Base-by-base conservation (phyloP, 2,888 invertebrate genomes). In the Plebejus anna region DNA sequence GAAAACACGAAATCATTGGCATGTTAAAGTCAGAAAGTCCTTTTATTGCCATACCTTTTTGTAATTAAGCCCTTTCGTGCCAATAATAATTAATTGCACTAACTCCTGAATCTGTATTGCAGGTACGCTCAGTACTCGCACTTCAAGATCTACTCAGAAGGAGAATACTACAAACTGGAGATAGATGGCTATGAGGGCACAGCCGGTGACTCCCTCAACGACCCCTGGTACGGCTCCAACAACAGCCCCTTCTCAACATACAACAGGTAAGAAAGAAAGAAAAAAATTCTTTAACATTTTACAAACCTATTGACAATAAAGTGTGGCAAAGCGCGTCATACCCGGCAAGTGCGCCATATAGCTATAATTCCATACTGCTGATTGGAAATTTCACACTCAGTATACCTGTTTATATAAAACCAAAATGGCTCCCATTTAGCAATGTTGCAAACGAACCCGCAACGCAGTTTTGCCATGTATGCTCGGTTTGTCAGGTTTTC, bases 151-250 rank as follows among this genome's bases (percentile, higher is more conserved):
- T 98, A 97, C 89, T 97, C 98, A 0, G 98, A 98, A 93, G 96
- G 96, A 75, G 98, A 98, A 90, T 97, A 98, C 89, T 98, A 98
- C 89, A 98, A 98, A 88, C 91, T 98, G 81, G 98, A 98, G 91
- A 98, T 98, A 79, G 98, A 98, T 82, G 98, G 98, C 2, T 98
- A 98, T 85, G 97, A 97, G 88, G 98, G 98, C 42, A 98, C 96
- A 83, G 98, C 98, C 0, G 98, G 98, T 0, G 98, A 98, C 89
- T 98, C 98, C 0, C 94, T 98, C 75, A 98, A 98, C 88, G 98
- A 98, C 91, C 98, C 98, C 16, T 98, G 98, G 98, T 98, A 98
- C 86, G 98, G 98, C 73, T 97, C 97, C 79, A 98, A 98, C 89
- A 97, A 98, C 90, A 98, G 98, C 88, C 98, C 98, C 61, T 98